Base-by-base conservation (phyloP, 2,113 vertebrate species). In the Nansenia antarctica region DNA sequence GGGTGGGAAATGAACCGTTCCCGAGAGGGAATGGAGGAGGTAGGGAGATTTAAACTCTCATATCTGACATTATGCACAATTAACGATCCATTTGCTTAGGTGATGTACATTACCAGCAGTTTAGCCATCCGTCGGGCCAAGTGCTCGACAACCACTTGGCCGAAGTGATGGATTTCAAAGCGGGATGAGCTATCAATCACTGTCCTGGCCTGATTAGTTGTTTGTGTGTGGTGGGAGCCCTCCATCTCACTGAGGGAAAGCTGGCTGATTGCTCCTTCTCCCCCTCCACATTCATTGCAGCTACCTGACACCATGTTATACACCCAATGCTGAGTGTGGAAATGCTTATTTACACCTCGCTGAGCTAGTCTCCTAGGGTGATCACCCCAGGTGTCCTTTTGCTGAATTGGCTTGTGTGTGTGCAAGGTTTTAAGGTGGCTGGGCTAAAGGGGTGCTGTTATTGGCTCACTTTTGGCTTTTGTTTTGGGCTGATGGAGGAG, bases 11-110 rank as follows among this genome's bases (percentile, higher is more conserved):
- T n/a, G n/a, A n/a, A n/a, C n/a, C n/a, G n/a, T n/a, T n/a, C n/a
- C n/a, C n/a, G n/a, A 47, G 79, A 66, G 35, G 20, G 53, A 24
- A 39, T 45, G 76, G n/a, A 18, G 15, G 29, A 34, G 54, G 65
- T n/a, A 31, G 32, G 14, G 39, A 61, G 14, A 90, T 82, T 93
- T 92, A 92, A 90, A 83, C 82, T 87, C 87, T 86, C 83, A 53
- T 73, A 53, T 65, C 68, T 84, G 80, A 90, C 89, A 92, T 94
- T 93, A 95, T 92, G 83, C 58, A 11, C 90, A 94, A 94, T 94
- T 96, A 96, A 97, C 94, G 90, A 93, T 92, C 82, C 94, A 92
- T 94, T 95, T 95, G 85, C 88, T 88, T 85, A 88, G 88, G 91
- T 87, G 87, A 86, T 86, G 91, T 94, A 94, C 90, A 94, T 95